phyloP scores from a whole-genome alignment of 2,797 vertebrate species.

The Poeciliopsis gracilis region DNA sequence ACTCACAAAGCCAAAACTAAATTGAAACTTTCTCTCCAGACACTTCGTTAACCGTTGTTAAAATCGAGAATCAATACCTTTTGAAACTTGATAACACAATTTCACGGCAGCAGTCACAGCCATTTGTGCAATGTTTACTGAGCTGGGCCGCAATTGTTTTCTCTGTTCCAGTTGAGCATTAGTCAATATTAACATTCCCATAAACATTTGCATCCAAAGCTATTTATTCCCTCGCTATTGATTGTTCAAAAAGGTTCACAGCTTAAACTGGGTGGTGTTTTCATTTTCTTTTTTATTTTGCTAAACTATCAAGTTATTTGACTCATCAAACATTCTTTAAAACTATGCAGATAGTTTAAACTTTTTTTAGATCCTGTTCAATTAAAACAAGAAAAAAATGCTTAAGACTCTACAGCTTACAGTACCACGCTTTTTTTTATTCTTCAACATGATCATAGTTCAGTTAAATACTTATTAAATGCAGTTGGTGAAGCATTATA shows the following conservation, averaged over 20 bases:
- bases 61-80: slow-evolving; percentile 64
- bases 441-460: slow-evolving; percentile 27
- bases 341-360: slow-evolving; percentile 21
- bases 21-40: slow-evolving; percentile 63
- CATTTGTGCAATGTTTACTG: slow-evolving; percentile 59
- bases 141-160: slow-evolving; percentile 62
- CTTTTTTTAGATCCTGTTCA: slow-evolving; percentile 17
- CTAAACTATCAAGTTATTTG: slow-evolving; percentile 6
- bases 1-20: slow-evolving; percentile 43
- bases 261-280: slow-evolving; percentile 20
- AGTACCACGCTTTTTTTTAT: slow-evolving; percentile 21
- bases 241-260: slow-evolving; percentile 32
- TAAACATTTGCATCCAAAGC: slow-evolving; percentile 51
- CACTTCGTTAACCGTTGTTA: slow-evolving; percentile 34
- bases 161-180: slow-evolving; percentile 59
- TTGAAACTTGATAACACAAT: slow-evolving; percentile 69
- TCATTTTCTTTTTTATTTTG: slow-evolving; percentile 19
- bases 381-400: slow-evolving; percentile 18
- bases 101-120: slow-evolving; percentile 57
- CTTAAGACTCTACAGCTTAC: slow-evolving; percentile 2
- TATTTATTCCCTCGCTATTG: slow-evolving; percentile 28
- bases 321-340: slow-evolving; percentile 21
- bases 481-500: slow-evolving; percentile 28
- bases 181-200: slow-evolving; percentile 63
- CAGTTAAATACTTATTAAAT: slow-evolving; percentile 31